A percentile compares a stretch with the other conserved stretches of the same genome.
Conservation (phyloP, 2,113 vertebrate species). For the Balaenoptera acutorostrata region DNA sequence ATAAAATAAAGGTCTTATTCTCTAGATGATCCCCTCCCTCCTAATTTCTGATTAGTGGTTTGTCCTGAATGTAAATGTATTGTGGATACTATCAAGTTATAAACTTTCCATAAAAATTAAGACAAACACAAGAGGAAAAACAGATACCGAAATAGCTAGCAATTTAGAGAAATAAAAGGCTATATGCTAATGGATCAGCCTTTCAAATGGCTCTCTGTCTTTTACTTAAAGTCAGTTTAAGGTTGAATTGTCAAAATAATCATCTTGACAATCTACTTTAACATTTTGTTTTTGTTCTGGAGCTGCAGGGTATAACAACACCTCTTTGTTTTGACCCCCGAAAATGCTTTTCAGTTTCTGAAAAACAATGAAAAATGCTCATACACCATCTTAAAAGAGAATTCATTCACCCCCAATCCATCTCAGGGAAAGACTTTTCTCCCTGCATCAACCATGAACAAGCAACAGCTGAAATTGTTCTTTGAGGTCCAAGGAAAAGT, state of each 20-base stretch:
- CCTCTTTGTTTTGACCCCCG: neutral
- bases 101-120: constrained; percentile 7
- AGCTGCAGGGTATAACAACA: neutral
- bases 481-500: neutral
- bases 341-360: neutral
- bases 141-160: neutral
- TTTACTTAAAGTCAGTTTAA: constrained; percentile 23
- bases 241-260: constrained; percentile 14
- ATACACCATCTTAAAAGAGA: neutral
- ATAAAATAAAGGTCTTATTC: neutral
- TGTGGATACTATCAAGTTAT: neutral
- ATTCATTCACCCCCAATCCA: neutral
- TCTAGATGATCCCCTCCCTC: neutral
- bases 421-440: neutral
- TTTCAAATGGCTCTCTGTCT: neutral
- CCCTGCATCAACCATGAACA: neutral
- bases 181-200: neutral
- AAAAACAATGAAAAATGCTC: constrained; percentile 2
- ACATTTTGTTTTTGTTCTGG: neutral
- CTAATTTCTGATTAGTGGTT: neutral
- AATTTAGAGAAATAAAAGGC: neutral
- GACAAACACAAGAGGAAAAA: neutral
- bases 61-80: neutral
- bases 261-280: neutral
- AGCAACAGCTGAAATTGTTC: neutral